Percentiles rank a stretch among this genome's conserved stretches.
Evolutionary conservation across 1,140 invertebrate species (phyloP).

Genomic region (Armadillidium nasatum): DNA sequence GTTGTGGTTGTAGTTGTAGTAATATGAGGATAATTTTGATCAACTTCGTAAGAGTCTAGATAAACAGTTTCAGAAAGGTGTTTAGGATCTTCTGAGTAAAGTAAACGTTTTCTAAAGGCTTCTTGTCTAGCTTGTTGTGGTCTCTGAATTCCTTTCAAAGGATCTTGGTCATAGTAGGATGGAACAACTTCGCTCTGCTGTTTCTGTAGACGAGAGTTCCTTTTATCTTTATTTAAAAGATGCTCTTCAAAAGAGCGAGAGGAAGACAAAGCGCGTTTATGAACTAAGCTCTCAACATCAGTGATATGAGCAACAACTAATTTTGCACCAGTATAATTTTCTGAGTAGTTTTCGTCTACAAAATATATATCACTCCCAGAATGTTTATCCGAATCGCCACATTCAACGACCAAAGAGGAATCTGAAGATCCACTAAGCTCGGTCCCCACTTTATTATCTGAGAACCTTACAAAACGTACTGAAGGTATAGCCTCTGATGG

Average conservation of each 20-base stretch:
- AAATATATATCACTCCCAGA: slow-evolving; percentile 37
- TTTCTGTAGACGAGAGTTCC: slow-evolving; percentile 29
- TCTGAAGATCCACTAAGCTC: slow-evolving; percentile 42
- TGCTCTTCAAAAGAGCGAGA: slow-evolving; percentile 40
- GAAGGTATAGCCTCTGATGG: slow-evolving; percentile 19
- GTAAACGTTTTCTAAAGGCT: neutral
- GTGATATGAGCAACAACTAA: slow-evolving; percentile 38
- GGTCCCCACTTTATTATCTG: slow-evolving; percentile 33
- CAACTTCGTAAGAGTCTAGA: neutral
- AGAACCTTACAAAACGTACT: slow-evolving; percentile 35
- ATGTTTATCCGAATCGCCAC: slow-evolving; percentile 41
- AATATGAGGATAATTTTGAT: slow-evolving; percentile 10
- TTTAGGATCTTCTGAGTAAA: neutral
- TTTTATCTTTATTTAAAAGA: neutral
- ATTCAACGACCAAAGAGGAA: slow-evolving; percentile 42
- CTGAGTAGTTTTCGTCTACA: neutral
- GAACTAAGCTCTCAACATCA: slow-evolving; percentile 37
- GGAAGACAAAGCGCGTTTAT: slow-evolving; percentile 33
- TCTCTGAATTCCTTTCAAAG: slow-evolving; percentile 10
- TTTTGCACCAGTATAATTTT: slow-evolving; percentile 34
- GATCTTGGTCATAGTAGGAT: slow-evolving; percentile 31
- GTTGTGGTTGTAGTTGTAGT: slow-evolving; percentile 24
- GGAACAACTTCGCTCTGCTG: slow-evolving; percentile 42
- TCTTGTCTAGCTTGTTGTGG: neutral
- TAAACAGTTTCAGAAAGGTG: neutral